These are phyloP conservation scores for Myotis vivesi DNA, from an alignment of 2,797 vertebrate genomes.

Conservation along the genomic window DNA sequence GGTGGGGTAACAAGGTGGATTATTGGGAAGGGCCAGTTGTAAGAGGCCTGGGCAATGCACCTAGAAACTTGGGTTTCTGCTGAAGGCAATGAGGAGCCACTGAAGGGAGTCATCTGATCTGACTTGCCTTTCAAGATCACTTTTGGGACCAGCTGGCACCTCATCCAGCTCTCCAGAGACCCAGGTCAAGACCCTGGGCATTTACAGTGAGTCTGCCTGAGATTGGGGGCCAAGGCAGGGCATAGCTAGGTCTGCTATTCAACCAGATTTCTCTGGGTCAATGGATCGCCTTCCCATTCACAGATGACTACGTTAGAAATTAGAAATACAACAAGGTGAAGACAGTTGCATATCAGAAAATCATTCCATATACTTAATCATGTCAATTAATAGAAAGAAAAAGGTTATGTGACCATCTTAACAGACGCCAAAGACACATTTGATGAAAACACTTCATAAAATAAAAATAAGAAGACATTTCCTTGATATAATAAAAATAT, in stretches of 20 bases:
- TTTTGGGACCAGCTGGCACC: background rate
- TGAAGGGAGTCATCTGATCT: background rate
- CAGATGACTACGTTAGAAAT: background rate
- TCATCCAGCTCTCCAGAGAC: background rate
- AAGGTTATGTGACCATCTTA: background rate
- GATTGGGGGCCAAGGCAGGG: background rate
- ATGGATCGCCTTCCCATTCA: background rate
- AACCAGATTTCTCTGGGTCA: background rate
- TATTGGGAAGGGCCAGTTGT: background rate
- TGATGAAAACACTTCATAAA: constrained; percentile 27
- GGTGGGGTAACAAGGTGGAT: background rate
- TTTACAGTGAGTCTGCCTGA: background rate
- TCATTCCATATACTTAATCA: background rate
- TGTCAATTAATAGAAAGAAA: constrained; percentile 18
- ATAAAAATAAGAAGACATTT: constrained; percentile 50
- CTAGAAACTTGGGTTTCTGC: background rate
- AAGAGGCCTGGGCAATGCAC: background rate
- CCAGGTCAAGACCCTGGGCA: background rate
- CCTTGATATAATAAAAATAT: background rate
- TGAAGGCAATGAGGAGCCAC: background rate
- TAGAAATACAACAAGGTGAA: background rate
- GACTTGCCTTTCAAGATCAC: background rate
- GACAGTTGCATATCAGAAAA: constrained; percentile 5
- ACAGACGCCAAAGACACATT: constrained; percentile 17
- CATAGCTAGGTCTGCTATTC: background rate